Evolutionary conservation across 2,797 vertebrate genomes (phyloP).

Genomic region (Pitangus sulphuratus): DNA sequence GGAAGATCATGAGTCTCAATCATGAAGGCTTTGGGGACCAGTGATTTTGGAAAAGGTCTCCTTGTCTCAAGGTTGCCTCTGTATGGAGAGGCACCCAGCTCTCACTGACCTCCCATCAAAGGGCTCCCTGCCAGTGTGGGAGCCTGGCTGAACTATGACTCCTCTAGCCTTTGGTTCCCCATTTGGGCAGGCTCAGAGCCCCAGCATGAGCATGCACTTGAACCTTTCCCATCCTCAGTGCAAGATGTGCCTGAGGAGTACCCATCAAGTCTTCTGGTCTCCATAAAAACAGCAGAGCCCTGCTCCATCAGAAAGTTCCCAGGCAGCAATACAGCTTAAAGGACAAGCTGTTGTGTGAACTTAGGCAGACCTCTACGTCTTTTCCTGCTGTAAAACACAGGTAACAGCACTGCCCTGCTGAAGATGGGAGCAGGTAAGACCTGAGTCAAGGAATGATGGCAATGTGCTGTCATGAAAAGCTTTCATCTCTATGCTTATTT

Average conservation of each 20-base stretch:
- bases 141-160: background rate
- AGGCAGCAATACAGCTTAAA: background rate
- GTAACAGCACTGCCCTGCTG: background rate
- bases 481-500: background rate
- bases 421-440: background rate
- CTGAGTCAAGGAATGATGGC: background rate
- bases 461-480: background rate
- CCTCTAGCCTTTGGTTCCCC: background rate
- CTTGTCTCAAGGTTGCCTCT: background rate
- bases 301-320: background rate
- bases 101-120: background rate
- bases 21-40: background rate
- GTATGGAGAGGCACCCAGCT: background rate
- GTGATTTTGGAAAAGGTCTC: background rate
- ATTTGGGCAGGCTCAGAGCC: background rate
- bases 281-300: background rate
- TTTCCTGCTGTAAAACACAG: background rate
- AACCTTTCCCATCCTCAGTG: background rate
- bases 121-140: background rate
- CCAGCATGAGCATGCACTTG: background rate
- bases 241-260: background rate
- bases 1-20: background rate
- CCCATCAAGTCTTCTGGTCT: background rate
- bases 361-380: background rate
- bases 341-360: background rate